A percentile compares a stretch with the other conserved stretches of the same genome.
phyloP scores from a whole-genome alignment of 2,113 vertebrate species.

The Coptodon rendalli region DNA sequence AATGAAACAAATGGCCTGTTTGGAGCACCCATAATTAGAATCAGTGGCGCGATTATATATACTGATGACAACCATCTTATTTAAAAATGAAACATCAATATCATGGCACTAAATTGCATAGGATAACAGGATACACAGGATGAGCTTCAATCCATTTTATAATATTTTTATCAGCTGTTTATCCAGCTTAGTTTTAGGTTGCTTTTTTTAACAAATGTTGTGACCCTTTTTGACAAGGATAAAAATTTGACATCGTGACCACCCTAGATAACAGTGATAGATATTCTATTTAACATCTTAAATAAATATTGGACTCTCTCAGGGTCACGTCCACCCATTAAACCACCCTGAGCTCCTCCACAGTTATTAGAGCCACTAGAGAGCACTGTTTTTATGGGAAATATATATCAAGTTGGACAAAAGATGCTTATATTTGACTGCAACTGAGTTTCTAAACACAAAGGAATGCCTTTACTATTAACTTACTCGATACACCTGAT shows the following conservation, averaged over 20 bases:
- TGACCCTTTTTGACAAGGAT: neutral
- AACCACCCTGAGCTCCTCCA: neutral
- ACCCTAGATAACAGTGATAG: neutral
- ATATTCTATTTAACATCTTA: neutral
- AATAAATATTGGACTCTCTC: neutral
- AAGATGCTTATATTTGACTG: neutral
- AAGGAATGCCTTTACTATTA: rapidly evolving
- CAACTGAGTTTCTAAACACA: neutral
- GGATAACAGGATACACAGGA: neutral
- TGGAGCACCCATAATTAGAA: neutral
- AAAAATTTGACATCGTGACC: neutral
- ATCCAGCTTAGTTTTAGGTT: rapidly evolving
- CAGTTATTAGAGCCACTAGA: neutral
- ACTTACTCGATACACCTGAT: neutral
- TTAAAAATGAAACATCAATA: neutral
- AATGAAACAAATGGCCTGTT: neutral
- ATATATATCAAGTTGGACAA: neutral
- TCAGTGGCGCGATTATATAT: neutral
- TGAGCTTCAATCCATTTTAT: neutral
- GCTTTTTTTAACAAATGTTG: neutral
- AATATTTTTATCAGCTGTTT: neutral
- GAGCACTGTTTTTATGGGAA: neutral
- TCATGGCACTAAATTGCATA: neutral
- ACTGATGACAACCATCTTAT: neutral
- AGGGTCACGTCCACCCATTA: neutral